phyloP scores from a whole-genome alignment of 2,113 vertebrate species.

The Pseudois nayaur region DNA sequence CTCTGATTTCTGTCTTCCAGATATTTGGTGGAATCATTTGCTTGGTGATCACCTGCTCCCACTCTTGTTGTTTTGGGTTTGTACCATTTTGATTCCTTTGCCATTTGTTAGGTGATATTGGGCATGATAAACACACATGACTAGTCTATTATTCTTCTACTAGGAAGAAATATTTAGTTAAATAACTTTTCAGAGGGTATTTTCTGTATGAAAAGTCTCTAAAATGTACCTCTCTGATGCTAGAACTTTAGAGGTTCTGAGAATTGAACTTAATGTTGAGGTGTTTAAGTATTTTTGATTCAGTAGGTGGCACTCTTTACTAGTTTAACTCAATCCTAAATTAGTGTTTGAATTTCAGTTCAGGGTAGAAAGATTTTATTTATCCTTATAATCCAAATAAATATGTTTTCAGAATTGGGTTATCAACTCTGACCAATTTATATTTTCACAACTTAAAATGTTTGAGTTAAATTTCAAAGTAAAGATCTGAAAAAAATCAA shows the following conservation, averaged over 20 bases:
- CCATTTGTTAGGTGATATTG: background rate
- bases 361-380: background rate
- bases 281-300: background rate
- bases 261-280: background rate
- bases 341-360: background rate
- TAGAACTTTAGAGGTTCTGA: background rate
- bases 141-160: background rate
- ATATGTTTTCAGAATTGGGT: background rate
- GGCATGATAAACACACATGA: background rate
- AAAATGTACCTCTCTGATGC: background rate
- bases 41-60: background rate
- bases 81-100: background rate
- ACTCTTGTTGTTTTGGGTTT: background rate
- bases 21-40: background rate
- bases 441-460: conserved; percentile 34
- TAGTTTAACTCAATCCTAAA: background rate
- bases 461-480: conserved; percentile 23
- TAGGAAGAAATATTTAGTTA: background rate
- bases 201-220: background rate
- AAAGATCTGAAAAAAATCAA: background rate
- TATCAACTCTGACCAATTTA: background rate
- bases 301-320: conserved; percentile 61
- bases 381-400: background rate
- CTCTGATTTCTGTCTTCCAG: background rate
- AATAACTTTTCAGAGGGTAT: background rate